Percentiles rank a stretch among this genome's conserved stretches.
Conservation (phyloP, 1,140 invertebrate genomes). For the Galendromus occidentalis region DNA sequence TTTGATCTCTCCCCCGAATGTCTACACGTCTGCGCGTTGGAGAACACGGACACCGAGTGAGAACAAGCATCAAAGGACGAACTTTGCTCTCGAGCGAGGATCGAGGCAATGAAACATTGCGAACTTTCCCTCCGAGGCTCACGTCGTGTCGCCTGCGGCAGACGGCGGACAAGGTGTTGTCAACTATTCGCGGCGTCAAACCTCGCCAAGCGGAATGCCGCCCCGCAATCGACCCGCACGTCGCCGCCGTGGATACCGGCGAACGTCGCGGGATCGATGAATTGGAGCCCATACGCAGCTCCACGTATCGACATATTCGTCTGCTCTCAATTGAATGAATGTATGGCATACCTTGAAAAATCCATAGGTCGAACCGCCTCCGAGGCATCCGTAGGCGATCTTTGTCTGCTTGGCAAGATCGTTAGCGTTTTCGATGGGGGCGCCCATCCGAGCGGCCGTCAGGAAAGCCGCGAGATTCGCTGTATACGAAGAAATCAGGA, state of each 20-base stretch:
- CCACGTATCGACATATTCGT: neutral
- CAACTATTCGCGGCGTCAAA: too few species aligned
- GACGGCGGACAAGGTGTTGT: too few species aligned
- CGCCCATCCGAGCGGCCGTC: constrained; percentile 36
- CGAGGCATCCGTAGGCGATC: constrained; percentile 87
- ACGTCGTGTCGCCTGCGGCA: too few species aligned
- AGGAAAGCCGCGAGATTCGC: constrained; percentile 37
- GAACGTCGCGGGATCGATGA: neutral
- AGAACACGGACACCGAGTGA: too few species aligned
- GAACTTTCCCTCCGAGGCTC: too few species aligned
- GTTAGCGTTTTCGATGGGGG: constrained; percentile 64
- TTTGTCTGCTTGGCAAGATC: constrained; percentile 67
- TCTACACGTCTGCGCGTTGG: too few species aligned
- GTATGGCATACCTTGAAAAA: constrained; percentile 57
- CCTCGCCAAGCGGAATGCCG: too few species aligned
- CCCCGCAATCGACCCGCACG: too few species aligned
- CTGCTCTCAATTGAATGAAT: neutral
- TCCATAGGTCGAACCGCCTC: constrained; percentile 68
- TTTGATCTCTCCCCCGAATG: too few species aligned
- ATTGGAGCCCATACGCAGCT: neutral
- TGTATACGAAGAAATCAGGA: constrained; percentile 36
- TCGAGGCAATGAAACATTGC: too few species aligned
- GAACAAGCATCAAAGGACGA: too few species aligned
- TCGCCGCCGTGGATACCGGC: neutral
- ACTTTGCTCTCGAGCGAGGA: too few species aligned